Evolutionary conservation across 1,140 invertebrate species (phyloP), one percentile per base, ranked within the genome.

Genomic region (Carposina sasakii): DNA sequence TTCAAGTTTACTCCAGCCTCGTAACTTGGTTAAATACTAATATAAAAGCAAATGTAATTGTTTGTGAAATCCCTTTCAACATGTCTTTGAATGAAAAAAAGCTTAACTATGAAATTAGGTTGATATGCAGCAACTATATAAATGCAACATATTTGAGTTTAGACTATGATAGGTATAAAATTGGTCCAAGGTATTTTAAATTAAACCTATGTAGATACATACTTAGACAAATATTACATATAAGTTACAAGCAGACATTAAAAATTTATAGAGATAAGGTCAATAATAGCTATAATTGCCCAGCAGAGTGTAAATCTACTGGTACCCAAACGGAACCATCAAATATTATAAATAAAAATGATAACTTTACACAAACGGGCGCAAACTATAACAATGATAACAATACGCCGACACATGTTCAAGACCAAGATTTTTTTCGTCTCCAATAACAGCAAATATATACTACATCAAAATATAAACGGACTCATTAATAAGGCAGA

Each of bases 11-110:
- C 2, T 19, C 34, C 17, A n/a, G 2, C 5, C 3, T 37, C 2
- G 2, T 5, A 8, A 19, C 13, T 9, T 37, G 34, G 34, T 19
- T 37, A 19, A 37, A 37, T 37, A 5, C 5, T 17, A 19, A 19
- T 3, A 3, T 3, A 3, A 13, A 33, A 4, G 15, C 34, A 8
- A 37, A 37, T 20, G 34, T 37, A 37, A 16, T 37, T 3, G 3
- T 37, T 20, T 37, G 34, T 37, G 34, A 37, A 20, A n/a, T 37
- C 5, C 34, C 34, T 3, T 37, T 17, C n/a, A 37, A 37, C n/a
- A 37, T 6, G 13, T 3, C 17, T 20, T 37, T 37, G 16, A 37
- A 37, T 37, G 34, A 37, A 37, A 2, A 5, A 6, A 37, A 5
- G 34, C 5, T 37, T 6, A 37, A 37, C n/a, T 3, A 37, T 3